A percentile compares a stretch with the other conserved stretches of the same genome.
Conservation (phyloP, 2,888 invertebrate genomes). For the Proisotoma minuta region DNA sequence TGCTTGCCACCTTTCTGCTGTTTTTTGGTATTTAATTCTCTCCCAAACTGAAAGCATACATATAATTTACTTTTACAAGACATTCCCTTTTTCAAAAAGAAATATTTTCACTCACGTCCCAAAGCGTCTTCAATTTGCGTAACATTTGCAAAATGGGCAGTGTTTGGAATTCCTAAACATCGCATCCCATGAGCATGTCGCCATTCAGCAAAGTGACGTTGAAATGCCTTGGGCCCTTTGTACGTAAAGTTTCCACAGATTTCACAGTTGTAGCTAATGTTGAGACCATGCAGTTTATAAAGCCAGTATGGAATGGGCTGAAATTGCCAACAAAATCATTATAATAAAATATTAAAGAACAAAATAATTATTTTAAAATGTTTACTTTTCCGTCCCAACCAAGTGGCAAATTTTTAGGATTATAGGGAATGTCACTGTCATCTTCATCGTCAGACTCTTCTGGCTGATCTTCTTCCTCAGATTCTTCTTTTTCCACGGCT, state of each 20-base stretch:
- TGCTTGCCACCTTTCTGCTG: constrained; percentile 91
- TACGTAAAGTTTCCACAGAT: constrained; percentile 99
- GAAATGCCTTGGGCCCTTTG: constrained; percentile 98
- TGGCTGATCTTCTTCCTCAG: constrained; percentile 70
- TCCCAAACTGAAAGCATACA: constrained; percentile 78
- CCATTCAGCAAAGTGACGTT: constrained; percentile 92
- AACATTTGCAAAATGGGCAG: constrained; percentile 99
- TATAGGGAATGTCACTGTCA: constrained; percentile 92
- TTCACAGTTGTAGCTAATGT: constrained; percentile 98
- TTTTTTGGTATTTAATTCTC: constrained; percentile 91
- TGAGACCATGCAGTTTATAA: constrained; percentile 96
- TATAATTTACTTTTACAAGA: not conserved
- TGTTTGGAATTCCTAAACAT: constrained; percentile 98
- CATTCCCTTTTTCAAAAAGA: no score
- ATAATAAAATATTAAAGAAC: constrained; percentile 2
- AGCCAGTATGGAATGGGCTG: constrained; percentile 86
- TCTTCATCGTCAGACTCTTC: constrained; percentile 73
- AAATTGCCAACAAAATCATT: constrained; percentile 47
- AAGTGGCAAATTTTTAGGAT: constrained; percentile 97
- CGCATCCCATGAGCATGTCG: constrained; percentile 83
- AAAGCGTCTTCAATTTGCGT: constrained; percentile 97
- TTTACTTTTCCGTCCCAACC: constrained; percentile 95
- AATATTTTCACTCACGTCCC: constrained; percentile 64
- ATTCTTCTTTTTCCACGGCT: constrained; percentile 86
- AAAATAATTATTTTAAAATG: no score